A percentile compares a stretch with the other conserved stretches of the same genome.
These are phyloP conservation scores for Leptinotarsa defecta DNA, from an alignment of 1,140 invertebrate species.

Conservation along the genomic window DNA sequence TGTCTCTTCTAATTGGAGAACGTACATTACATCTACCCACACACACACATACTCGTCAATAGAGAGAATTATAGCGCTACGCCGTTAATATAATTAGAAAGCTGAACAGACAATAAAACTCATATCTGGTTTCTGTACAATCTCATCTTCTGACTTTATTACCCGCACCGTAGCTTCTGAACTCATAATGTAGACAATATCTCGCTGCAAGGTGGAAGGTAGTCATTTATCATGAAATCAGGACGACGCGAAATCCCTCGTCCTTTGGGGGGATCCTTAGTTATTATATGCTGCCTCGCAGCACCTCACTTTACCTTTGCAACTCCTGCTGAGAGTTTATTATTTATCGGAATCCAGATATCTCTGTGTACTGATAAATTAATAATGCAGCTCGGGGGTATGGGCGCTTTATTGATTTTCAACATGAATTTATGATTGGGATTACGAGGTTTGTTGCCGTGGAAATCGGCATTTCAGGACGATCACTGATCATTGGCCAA, in stretches of 20 bases:
- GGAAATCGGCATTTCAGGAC: no score
- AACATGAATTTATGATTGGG: background rate
- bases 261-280: background rate
- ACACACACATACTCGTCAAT: no score
- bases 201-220: background rate
- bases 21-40: no score
- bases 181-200: constrained; percentile 6
- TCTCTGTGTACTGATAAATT: background rate
- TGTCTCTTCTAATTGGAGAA: no score
- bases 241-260: background rate
- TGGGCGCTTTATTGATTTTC: background rate
- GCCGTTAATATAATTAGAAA: no score
- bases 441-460: no score
- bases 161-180: background rate
- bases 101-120: background rate
- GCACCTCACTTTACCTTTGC: background rate
- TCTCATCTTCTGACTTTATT: background rate
- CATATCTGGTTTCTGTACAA: background rate
- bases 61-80: no score
- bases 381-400: background rate
- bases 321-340: background rate
- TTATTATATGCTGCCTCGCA: background rate
- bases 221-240: constrained; percentile 6
- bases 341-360: background rate
- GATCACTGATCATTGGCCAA: no score